Evolutionary conservation across 1,140 invertebrate species (phyloP), one percentile per base, ranked within the genome.

Genomic region (Drosophila santomea): DNA sequence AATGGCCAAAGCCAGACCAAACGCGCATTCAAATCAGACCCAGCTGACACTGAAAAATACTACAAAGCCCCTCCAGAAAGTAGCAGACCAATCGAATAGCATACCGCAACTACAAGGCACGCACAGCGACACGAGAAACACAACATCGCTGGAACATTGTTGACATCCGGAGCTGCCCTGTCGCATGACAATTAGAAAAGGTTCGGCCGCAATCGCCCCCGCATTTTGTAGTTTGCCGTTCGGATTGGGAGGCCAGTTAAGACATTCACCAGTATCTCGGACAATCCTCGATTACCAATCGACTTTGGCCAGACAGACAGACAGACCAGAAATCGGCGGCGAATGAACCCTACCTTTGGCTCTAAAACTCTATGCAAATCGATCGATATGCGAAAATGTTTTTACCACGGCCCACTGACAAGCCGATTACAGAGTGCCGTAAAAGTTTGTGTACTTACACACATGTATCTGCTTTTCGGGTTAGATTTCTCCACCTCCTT

Each of bases 111-210:
- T 43, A 83, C 80, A 83, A 84, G 80, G 80, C 80, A 84, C 80
- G 80, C 81, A 84, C 80, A 45, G 41, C 64, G 10, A 58, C 52
- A 52, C 50, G 38, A 56, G 38, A 67, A 44, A 54, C 59, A 74
- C 57, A 44, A 58, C 58, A 69, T 68, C 66, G 58, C 43, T 20
- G 17, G 15, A 12, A 78, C 75, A 74, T 71, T 50, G 75, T 58
- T 80, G 73, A 84, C 83, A 88, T 88, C 83, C 83, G 83, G 84
- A 72, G 84, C 61, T 63, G 76, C 57, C 62, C 57, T 45, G 56
- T 51, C 73, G 83, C 83, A 88, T 88, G 75, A 89, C 80, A 88
- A 88, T 88, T 88, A 89, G 83, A 88, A 88, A 77, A 72, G 32
- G 71, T 69, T 59, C 61, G 48, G 63, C 57, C 47, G 12, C 57